Base-by-base conservation (phyloP, 2,113 vertebrate species). In the Tautogolabrus adspersus region DNA sequence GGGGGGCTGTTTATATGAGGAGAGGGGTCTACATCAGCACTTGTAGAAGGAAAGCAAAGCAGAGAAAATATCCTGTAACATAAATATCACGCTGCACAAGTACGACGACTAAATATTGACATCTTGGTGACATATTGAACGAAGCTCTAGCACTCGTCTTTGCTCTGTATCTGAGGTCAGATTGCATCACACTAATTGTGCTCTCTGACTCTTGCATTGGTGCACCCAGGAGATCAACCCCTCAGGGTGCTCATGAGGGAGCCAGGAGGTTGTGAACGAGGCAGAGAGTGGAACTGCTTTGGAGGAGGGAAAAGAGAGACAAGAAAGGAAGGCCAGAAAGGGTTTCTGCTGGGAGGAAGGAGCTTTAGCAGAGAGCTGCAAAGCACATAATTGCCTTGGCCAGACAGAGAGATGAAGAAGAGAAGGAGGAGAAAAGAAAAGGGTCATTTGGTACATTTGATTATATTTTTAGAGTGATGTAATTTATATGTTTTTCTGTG, bases 331-430 rank as follows among this genome's bases (percentile, higher is more conserved):
- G 49, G 40, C 9, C 40, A 10, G 11, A 10, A 19, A 55, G 30
- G 72, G 38, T 54, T 49, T 67, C 7, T 9, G 30, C 38, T 57
- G 52, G 57, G 57, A 77, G 46, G n/a, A 69, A 59, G 40, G 44
- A 21, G 59, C 66, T 73, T 78, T 8, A 72, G 64, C 52, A 68
- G 42, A 57, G 62, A 69, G 55, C 71, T 77, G 46, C 30, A 59
- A 70, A 79, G 51, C 62, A 66, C 46, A 54, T 75, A 83, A 83
- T 77, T 83, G 70, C 79, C 23, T 78, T 9, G 15, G 16, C n/a
- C 44, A 67, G 67, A 84, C 8, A 67, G 59, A 72, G 38, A 68
- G 65, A 85, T 58, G 62, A 60, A 74, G 52, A 68, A 40, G 51
- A n/a, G 0, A 26, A 23, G 30, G 47, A 19, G 37, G 47, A 18